Conservation (phyloP, 2,888 invertebrate species). For the Plemyria rubiginata region DNA sequence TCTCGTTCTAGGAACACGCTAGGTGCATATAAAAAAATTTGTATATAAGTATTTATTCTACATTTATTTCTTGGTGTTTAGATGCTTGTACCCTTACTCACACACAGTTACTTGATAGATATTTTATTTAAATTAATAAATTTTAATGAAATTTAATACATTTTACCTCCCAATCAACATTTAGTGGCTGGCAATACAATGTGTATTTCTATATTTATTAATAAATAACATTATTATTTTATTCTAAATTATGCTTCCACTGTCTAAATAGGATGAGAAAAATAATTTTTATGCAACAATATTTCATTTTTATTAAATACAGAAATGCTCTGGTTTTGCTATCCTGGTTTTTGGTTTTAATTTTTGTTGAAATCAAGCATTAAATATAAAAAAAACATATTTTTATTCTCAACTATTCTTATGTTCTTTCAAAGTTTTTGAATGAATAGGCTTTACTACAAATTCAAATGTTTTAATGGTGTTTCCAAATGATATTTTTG, state of each 20-base stretch:
- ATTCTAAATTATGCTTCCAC: conserved; percentile 24
- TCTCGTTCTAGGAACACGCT: conserved; percentile 34
- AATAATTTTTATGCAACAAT: conserved; percentile 15
- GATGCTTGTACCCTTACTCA: conserved; percentile 30
- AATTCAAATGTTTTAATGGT: too few relatives aligned
- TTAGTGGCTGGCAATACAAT: conserved; percentile 20
- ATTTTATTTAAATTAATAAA: conserved; percentile 12
- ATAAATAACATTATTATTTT: conserved; percentile 11
- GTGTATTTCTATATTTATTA: conserved; percentile 13
- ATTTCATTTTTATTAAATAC: conserved; percentile 8
- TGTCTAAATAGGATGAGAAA: conserved; percentile 27
- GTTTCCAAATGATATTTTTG: too few relatives aligned
- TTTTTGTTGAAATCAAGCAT: conserved; percentile 27
- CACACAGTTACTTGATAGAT: conserved; percentile 11
- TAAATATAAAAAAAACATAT: conserved; percentile 1
- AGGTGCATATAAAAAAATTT: conserved; percentile 32
- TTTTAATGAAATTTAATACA: conserved; percentile 12
- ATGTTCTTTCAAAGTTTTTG: not conserved
- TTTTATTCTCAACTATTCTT: not conserved
- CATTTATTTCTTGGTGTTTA: conserved; percentile 31
- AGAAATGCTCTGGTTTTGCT: conserved; percentile 39
- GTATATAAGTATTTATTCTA: conserved; percentile 39
- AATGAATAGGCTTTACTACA: too few relatives aligned
- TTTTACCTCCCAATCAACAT: conserved; percentile 14
- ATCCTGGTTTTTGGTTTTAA: conserved; percentile 45